Evolutionary conservation across 2,888 invertebrate genomes (phyloP), one percentile per base, ranked within the genome.

Genomic region (Plusia festucae): DNA sequence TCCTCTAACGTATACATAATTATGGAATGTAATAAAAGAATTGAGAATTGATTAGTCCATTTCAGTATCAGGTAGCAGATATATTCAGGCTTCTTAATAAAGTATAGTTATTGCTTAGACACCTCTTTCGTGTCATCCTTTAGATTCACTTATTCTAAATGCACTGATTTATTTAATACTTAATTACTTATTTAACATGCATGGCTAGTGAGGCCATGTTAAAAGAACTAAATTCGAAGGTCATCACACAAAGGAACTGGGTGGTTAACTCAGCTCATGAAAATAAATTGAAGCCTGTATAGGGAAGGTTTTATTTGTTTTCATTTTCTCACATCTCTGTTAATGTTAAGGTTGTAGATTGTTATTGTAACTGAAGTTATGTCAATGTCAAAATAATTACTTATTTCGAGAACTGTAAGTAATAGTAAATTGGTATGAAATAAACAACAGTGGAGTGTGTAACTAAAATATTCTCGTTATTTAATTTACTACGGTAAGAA

Each of bases 401-500:
- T 57, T 16, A 60, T 53, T 59, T 27, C 52, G 20, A 9, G 30
- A 9, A 53, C 18, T 8, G 1, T 58, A 40, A n/a, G 40, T n/a
- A 40, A 54, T 9, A 20, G 20, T 65, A 44, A 65, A 20, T 59
- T 66, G 62, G 61, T 76, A 78, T 72, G 62, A 88, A 90, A 90
- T 90, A 90, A 93, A 88, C 86, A 91, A 92, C 88, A 88, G 75
- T 84, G 64, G 77, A 80, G 82, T 91, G 89, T 93, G 92, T 95
- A 95, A 95, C 95, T 95, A 95, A 95, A 95, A 95, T 95, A 95
- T 94, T 93, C 89, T 93, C 93, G 91, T 95, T 95, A 95, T 95
- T 95, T 95, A 95, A 95, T 95, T 95, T 95, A 95, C 94, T 95
- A 95, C 85, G 88, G 90, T 95, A 95, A 95, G 95, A 95, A 95